Percentiles rank a stretch among this genome's conserved stretches.
These are phyloP conservation scores for Halichoeres trimaculatus DNA, from an alignment of 2,113 vertebrate genomes.

Conservation along the genomic window DNA sequence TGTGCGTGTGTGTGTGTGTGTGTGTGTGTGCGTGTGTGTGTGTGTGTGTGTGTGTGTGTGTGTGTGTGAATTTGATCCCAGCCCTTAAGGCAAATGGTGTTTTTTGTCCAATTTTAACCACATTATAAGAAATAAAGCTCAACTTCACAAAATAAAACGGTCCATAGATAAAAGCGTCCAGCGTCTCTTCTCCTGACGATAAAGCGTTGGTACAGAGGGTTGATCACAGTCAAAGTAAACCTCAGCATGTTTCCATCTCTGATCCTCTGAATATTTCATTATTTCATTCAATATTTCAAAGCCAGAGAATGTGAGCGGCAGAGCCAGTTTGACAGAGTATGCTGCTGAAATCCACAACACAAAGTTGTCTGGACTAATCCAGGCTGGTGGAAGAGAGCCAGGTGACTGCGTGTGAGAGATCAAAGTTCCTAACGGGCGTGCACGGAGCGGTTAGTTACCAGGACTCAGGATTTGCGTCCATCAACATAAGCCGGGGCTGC, in stretches of 20 bases:
- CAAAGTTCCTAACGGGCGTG: conserved; percentile 69
- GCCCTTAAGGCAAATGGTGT: neutral
- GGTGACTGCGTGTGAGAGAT: conserved; percentile 69
- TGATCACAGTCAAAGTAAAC: neutral
- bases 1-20: neutral
- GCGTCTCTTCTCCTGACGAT: neutral
- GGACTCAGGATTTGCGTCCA: conserved; percentile 82
- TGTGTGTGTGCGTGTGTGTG: neutral
- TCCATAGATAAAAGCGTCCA: neutral
- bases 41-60: neutral
- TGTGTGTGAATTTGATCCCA: neutral
- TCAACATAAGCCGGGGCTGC: conserved; percentile 71
- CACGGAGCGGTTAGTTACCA: conserved; percentile 64
- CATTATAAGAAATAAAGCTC: too few relatives aligned
- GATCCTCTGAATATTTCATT: conserved; percentile 7
- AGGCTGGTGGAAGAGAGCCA: conserved; percentile 52
- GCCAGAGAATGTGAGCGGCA: conserved; percentile 18
- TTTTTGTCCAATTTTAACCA: neutral
- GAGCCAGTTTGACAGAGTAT: conserved; percentile 21
- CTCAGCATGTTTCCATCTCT: neutral
- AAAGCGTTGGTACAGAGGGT: neutral
- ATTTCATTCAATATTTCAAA: too few relatives aligned
- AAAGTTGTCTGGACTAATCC: conserved; percentile 68
- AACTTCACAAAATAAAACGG: too few relatives aligned
- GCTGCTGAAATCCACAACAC: conserved; percentile 44